Conservation (phyloP, 2,113 vertebrate genomes). For the Gracilinanus agilis region DNA sequence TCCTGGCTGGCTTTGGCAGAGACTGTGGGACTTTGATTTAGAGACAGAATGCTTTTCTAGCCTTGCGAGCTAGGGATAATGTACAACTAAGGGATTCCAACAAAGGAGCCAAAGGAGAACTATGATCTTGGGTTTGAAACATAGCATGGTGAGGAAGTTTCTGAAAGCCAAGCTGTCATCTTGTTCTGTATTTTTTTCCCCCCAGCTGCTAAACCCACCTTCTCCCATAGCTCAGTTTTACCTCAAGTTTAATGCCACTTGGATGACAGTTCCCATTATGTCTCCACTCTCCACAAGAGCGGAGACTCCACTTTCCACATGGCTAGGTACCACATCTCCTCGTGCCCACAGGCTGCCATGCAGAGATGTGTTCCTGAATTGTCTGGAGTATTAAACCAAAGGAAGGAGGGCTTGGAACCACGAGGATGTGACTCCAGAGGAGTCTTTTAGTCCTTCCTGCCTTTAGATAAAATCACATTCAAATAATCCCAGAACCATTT, state of each 20-base stretch:
- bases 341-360: neutral
- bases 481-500: constrained; percentile 33
- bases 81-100: constrained; percentile 16
- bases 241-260: neutral
- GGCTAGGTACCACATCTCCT: neutral
- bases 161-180: neutral
- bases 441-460: neutral
- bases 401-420: neutral
- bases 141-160: neutral
- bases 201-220: neutral
- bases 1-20: too few relatives aligned
- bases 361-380: neutral
- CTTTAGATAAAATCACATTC: constrained; percentile 16
- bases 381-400: neutral
- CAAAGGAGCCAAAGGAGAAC: constrained; percentile 6
- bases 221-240: neutral
- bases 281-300: neutral
- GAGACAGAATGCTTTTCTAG: neutral
- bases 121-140: neutral
- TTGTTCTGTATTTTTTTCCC: neutral
- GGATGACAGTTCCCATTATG: neutral
- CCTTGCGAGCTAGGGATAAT: neutral
- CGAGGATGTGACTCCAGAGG: neutral
- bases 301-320: neutral
- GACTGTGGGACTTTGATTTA: fast-evolving